phyloP scores from a whole-genome alignment of 2,797 vertebrate species.

The Mionectes olivaceus region DNA sequence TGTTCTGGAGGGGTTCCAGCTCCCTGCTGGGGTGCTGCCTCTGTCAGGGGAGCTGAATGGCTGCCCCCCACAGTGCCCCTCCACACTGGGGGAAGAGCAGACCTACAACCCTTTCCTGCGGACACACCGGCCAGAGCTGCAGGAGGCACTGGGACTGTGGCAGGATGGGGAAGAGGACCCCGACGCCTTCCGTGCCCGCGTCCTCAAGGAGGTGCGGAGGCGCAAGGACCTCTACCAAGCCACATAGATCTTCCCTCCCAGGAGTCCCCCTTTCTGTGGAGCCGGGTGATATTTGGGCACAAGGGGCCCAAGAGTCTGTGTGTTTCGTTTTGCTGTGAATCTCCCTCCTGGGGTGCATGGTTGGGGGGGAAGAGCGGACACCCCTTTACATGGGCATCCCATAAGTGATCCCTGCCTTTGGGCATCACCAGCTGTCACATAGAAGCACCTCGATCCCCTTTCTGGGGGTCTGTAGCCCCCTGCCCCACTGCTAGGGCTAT shows the following conservation, averaged over 20 bases:
- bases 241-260: constrained; percentile 49
- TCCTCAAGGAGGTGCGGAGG: constrained; percentile 88
- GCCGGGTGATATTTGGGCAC: accelerated
- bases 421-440: not conserved
- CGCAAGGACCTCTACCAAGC: constrained; percentile 90
- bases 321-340: constrained; percentile 52
- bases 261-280: not conserved
- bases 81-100: constrained; percentile 91
- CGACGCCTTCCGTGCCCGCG: constrained; percentile 85
- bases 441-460: not conserved
- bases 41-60: not conserved
- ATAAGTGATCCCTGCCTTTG: not conserved
- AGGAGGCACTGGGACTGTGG: constrained; percentile 86
- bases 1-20: not conserved
- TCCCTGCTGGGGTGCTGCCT: not conserved
- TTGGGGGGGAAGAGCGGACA: not conserved
- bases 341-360: not conserved
- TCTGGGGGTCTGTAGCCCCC: not conserved
- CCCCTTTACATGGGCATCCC: not conserved
- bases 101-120: constrained; percentile 94
- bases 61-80: constrained; percentile 84
- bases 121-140: constrained; percentile 86
- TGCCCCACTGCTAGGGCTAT: not conserved
- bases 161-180: constrained; percentile 81
- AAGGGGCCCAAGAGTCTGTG: not conserved